Evolutionary conservation across 2,888 invertebrate species (phyloP).

Genomic region (Apotomis betuletana): DNA sequence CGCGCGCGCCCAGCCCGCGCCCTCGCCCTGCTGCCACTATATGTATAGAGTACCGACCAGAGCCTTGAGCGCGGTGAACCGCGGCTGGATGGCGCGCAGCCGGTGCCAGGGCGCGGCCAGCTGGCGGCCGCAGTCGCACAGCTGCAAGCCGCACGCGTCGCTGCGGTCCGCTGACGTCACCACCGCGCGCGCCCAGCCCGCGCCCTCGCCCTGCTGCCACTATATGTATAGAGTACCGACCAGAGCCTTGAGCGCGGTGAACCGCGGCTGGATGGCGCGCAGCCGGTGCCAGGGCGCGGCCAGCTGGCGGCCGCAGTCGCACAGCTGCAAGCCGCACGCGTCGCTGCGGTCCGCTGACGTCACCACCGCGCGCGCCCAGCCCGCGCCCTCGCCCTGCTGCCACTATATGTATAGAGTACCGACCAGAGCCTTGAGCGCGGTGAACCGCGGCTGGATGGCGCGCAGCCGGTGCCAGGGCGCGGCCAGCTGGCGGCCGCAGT

Average conservation of each 20-base stretch:
- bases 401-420: neutral
- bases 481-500: conserved; percentile 46
- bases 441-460: conserved; percentile 66
- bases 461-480: conserved; percentile 72
- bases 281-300: conserved; percentile 55
- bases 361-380: no score
- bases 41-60: no score
- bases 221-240: neutral
- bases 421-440: conserved; percentile 54
- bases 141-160: conserved; percentile 34
- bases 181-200: no score
- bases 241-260: conserved; percentile 57
- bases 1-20: no score
- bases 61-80: no score
- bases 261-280: conserved; percentile 66
- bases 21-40: no score
- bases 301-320: neutral
- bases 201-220: no score
- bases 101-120: neutral
- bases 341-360: conserved; percentile 58
- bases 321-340: neutral
- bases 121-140: neutral
- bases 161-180: conserved; percentile 56
- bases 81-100: no score
- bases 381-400: no score